These are phyloP conservation scores for Ips nitidus DNA, from an alignment of 1,140 invertebrate species.

Conservation along the genomic window DNA sequence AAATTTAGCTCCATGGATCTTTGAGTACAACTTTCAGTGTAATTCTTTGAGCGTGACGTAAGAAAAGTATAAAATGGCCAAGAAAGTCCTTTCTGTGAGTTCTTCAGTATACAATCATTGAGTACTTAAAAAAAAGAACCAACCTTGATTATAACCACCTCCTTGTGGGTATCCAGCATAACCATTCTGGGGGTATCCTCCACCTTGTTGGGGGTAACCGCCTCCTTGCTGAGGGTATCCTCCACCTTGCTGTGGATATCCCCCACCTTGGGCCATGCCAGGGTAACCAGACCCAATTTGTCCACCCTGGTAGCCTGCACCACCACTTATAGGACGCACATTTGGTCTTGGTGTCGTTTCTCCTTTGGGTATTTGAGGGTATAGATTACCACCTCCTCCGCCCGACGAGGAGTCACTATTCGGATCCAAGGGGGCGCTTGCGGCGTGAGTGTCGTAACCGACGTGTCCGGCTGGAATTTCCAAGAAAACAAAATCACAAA, in stretches of 20 bases:
- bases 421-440: conserved; percentile 23
- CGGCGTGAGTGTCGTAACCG: conserved; percentile 36
- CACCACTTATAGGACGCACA: conserved; percentile 22
- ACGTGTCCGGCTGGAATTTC: conserved; percentile 31
- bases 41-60: too few species aligned
- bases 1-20: too few species aligned
- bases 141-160: conserved; percentile 19
- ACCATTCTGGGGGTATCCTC: conserved; percentile 2
- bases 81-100: too few species aligned
- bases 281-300: conserved; percentile 36
- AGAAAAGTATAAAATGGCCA: too few species aligned
- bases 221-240: conserved; percentile 35
- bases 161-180: conserved; percentile 26
- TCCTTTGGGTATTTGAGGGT: conserved; percentile 30
- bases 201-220: conserved; percentile 26
- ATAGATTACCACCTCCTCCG: conserved; percentile 17
- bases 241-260: conserved; percentile 28
- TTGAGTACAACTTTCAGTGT: too few species aligned
- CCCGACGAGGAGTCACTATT: not conserved
- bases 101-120: too few species aligned
- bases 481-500: conserved; percentile 12
- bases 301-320: conserved; percentile 38
- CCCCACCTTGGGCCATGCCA: conserved; percentile 29
- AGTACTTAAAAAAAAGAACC: not conserved
- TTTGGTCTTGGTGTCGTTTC: conserved; percentile 37